phyloP scores from a whole-genome alignment of 2,888 invertebrate genomes.

The Luperina nickerlii region DNA sequence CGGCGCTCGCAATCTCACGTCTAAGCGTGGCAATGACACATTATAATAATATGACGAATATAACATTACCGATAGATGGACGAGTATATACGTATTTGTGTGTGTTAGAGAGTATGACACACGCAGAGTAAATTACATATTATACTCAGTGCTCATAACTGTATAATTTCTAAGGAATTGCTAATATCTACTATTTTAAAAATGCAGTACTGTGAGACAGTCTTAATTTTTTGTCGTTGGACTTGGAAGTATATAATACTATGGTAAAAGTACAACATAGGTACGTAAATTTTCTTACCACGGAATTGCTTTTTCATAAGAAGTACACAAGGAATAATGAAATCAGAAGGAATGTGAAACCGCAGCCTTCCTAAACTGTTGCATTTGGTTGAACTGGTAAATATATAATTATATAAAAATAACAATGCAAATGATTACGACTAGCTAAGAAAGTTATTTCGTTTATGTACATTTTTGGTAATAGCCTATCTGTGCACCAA shows the following conservation, averaged over 20 bases:
- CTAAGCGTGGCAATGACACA: conserved; percentile 46
- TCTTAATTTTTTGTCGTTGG: conserved; percentile 63
- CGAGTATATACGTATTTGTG: conserved; percentile 25
- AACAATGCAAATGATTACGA: conserved; percentile 69
- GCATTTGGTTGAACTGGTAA: conserved; percentile 58
- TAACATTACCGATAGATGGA: conserved; percentile 22
- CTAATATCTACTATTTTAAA: conserved; percentile 53
- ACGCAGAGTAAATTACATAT: not conserved
- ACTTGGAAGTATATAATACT: conserved; percentile 45
- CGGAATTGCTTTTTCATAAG: conserved; percentile 32
- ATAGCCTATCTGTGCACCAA: conserved; percentile 66
- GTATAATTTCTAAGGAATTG: conserved; percentile 45
- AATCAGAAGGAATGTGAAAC: conserved; percentile 69
- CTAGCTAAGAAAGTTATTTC: conserved; percentile 77
- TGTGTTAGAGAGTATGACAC: conserved; percentile 40
- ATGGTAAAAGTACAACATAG: conserved; percentile 26
- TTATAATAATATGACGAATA: conserved; percentile 41
- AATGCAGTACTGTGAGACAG: conserved; percentile 65
- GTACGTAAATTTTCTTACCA: conserved; percentile 20
- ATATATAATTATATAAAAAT: conserved; percentile 61
- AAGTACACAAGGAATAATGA: conserved; percentile 16
- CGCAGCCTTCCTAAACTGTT: conserved; percentile 47
- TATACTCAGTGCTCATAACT: conserved; percentile 37
- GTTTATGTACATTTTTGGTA: conserved; percentile 85
- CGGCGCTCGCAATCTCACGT: conserved; percentile 30